phyloP scores from a whole-genome alignment of 2,888 invertebrate genomes.

The Microctonus brassicae region DNA sequence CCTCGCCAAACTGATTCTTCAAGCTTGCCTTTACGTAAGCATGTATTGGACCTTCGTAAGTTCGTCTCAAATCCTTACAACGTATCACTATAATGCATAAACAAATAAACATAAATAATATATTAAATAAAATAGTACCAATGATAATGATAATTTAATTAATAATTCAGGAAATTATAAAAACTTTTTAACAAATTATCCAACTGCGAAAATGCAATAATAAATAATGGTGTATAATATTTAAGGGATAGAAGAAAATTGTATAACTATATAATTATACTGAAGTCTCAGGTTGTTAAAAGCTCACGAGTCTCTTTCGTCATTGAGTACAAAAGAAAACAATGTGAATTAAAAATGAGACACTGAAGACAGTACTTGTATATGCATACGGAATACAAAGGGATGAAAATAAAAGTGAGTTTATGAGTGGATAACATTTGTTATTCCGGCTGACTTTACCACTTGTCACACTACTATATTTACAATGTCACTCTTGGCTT shows the following conservation, averaged over 20 bases:
- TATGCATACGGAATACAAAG: background rate
- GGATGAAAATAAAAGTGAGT: constrained; percentile 7
- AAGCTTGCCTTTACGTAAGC: constrained; percentile 84
- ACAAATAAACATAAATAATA: constrained; percentile 7
- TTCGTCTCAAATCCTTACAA: constrained; percentile 80
- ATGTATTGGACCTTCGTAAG: constrained; percentile 79
- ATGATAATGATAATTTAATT: background rate
- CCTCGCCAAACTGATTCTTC: constrained; percentile 69
- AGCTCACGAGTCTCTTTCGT: background rate
- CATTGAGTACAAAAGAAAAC: background rate
- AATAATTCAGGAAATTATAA: background rate
- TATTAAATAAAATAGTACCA: background rate
- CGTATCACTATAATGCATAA: constrained; percentile 76
- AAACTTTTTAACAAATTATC: background rate
- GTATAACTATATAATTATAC: constrained; percentile 41
- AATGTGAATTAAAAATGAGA: background rate
- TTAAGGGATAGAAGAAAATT: constrained; percentile 18
- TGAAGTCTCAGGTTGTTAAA: constrained; percentile 22
- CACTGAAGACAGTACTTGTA: background rate
- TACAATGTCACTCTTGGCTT: constrained; percentile 29
- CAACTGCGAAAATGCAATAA: background rate
- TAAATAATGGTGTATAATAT: background rate
- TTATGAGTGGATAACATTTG: constrained; percentile 28
- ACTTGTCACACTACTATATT: constrained; percentile 49
- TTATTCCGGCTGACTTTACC: constrained; percentile 44